Conservation (phyloP, 2,113 vertebrate species). For the Mesembrinibis cayennensis region DNA sequence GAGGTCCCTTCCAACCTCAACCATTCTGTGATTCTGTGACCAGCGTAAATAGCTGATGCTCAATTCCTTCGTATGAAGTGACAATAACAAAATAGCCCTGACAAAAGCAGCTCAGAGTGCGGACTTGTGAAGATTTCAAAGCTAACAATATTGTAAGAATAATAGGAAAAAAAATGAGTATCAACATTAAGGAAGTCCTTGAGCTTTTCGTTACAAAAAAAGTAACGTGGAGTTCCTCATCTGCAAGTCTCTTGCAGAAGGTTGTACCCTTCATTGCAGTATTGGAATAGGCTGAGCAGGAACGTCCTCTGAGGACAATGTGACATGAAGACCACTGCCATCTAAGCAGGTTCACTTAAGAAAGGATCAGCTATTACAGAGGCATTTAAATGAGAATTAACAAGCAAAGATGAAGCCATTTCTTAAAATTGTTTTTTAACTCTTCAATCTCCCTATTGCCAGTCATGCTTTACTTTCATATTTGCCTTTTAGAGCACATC, state of each 20-base stretch:
- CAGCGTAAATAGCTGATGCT: not conserved
- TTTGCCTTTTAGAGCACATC: not conserved
- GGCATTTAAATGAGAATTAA: not conserved
- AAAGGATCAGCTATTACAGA: not conserved
- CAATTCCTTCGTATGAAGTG: not conserved
- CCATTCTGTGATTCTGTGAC: not conserved
- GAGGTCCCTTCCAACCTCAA: not conserved
- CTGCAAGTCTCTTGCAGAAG: not conserved
- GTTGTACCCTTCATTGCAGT: not conserved
- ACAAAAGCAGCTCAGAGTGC: not conserved
- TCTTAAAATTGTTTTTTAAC: not conserved
- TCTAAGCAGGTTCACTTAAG: not conserved
- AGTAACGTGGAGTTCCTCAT: not conserved
- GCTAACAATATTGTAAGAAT: not conserved
- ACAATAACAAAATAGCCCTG: not conserved
- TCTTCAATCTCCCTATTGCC: not conserved
- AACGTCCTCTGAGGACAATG: not conserved
- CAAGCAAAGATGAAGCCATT: not conserved
- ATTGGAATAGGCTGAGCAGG: not conserved
- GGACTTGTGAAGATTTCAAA: not conserved
- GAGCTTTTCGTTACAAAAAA: not conserved
- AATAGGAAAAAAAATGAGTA: not conserved
- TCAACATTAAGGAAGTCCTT: not conserved
- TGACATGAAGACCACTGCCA: not conserved
- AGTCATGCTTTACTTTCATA: not conserved